Evolutionary conservation across 2,113 vertebrate species (phyloP).

Genomic region (Mormyrus iriodes): DNA sequence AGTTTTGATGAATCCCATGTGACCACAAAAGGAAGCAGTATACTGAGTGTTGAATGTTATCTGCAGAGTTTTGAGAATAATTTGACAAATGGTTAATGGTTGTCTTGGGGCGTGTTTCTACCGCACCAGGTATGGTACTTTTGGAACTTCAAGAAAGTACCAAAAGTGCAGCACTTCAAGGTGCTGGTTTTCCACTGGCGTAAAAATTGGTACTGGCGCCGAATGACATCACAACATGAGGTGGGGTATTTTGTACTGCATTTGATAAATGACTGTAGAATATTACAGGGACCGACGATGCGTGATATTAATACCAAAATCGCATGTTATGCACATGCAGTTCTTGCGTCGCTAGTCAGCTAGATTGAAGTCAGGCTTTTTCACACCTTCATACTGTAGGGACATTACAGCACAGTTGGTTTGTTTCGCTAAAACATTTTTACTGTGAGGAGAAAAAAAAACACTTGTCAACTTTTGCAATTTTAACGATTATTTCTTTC

Average conservation of each 20-base stretch:
- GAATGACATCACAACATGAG: too few species aligned
- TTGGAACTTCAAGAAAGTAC: too few species aligned
- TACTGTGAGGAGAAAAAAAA: neutral
- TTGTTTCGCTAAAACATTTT: neutral
- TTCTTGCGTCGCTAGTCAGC: neutral
- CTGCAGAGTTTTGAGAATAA: neutral
- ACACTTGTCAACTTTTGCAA: neutral
- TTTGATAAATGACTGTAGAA: too few species aligned
- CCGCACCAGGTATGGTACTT: neutral
- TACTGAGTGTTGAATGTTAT: neutral
- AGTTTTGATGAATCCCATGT: neutral
- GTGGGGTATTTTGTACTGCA: too few species aligned
- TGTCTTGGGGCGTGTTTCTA: neutral
- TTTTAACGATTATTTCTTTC: neutral
- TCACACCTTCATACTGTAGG: neutral
- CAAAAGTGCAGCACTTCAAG: too few species aligned
- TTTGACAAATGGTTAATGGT: neutral
- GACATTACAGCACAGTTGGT: neutral
- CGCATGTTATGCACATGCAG: too few species aligned
- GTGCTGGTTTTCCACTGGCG: too few species aligned
- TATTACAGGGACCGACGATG: neutral
- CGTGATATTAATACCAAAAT: neutral
- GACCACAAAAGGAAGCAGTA: slow-evolving; percentile 4
- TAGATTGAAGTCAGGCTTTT: neutral
- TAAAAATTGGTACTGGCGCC: too few species aligned